Percentiles rank a stretch among this genome's conserved stretches.
These are phyloP conservation scores for Heteromurus nitidus DNA, from an alignment of 2,888 invertebrate species.

Conservation along the genomic window DNA sequence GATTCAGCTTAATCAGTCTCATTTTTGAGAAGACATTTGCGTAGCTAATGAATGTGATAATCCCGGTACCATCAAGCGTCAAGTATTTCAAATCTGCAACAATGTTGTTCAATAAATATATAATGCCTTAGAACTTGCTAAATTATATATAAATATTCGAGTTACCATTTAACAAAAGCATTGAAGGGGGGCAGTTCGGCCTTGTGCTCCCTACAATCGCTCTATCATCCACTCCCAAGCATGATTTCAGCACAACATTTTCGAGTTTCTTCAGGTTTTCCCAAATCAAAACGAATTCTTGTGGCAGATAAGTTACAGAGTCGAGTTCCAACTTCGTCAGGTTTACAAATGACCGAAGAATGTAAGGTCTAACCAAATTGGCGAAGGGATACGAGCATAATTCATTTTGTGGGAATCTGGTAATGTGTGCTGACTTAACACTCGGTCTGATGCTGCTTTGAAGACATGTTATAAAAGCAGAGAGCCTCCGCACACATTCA, in stretches of 20 bases:
- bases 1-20: not conserved
- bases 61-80: not conserved
- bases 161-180: not conserved
- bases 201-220: slow-evolving; percentile 12
- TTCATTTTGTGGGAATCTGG: not conserved
- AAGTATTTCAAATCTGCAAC: not conserved
- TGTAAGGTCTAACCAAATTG: slow-evolving; percentile 16
- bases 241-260: not conserved
- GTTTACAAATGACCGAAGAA: not conserved
- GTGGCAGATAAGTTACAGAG: not conserved
- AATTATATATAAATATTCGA: not conserved
- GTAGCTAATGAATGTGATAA: slow-evolving; percentile 4
- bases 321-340: not conserved
- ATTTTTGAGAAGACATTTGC: not conserved
- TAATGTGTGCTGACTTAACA: not conserved
- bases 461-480: slow-evolving; percentile 1
- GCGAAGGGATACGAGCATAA: slow-evolving; percentile 2
- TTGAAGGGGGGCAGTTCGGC: not conserved
- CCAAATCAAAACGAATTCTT: not conserved
- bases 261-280: not conserved
- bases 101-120: not conserved
- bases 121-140: not conserved
- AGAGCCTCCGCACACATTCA: not conserved
- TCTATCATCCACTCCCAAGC: not conserved
- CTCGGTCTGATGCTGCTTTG: not conserved